phyloP scores from a whole-genome alignment of 2,888 invertebrate species.

The Drosophila vallismaia region DNA sequence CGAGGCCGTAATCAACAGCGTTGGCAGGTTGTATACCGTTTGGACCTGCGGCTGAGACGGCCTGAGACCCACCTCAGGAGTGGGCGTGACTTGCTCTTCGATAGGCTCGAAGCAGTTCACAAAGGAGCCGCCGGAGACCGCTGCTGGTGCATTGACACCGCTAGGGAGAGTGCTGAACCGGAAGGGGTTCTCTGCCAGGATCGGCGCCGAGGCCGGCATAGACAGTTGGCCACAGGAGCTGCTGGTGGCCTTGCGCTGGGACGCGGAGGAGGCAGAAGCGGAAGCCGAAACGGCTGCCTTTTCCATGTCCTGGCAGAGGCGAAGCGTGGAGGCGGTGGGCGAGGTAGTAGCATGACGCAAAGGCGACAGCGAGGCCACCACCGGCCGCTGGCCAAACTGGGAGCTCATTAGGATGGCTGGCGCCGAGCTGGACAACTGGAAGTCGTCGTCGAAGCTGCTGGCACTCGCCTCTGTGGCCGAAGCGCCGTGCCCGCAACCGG shows the following conservation, averaged over 20 bases:
- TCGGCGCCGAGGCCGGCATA: slow-evolving; percentile 63
- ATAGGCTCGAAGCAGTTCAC: slow-evolving; percentile 74
- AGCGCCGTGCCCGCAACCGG: background rate
- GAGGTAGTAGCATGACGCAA: slow-evolving; percentile 48
- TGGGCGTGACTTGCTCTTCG: slow-evolving; percentile 59
- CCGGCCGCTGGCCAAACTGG: slow-evolving; percentile 48
- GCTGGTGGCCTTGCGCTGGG: slow-evolving; percentile 48
- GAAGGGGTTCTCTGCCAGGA: slow-evolving; percentile 65
- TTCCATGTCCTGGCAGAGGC: slow-evolving; percentile 67
- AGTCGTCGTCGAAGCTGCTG: slow-evolving; percentile 73
- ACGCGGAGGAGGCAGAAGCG: background rate
- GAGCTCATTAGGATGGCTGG: slow-evolving; percentile 74
- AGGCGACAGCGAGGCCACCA: background rate
- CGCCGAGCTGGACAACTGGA: slow-evolving; percentile 78
- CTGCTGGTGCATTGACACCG: background rate
- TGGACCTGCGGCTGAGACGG: slow-evolving; percentile 18
- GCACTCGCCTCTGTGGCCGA: slow-evolving; percentile 18
- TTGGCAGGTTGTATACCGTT: slow-evolving; percentile 55
- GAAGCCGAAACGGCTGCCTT: slow-evolving; percentile 17
- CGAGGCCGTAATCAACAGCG: slow-evolving; percentile 51
- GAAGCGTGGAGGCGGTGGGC: slow-evolving; percentile 73
- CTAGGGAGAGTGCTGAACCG: slow-evolving; percentile 48
- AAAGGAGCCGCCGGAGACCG: slow-evolving; percentile 36
- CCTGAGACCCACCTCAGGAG: background rate
- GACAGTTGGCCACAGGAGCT: slow-evolving; percentile 62